phyloP scores from a whole-genome alignment of 2,113 vertebrate species.

The Hemiprocne comata region DNA sequence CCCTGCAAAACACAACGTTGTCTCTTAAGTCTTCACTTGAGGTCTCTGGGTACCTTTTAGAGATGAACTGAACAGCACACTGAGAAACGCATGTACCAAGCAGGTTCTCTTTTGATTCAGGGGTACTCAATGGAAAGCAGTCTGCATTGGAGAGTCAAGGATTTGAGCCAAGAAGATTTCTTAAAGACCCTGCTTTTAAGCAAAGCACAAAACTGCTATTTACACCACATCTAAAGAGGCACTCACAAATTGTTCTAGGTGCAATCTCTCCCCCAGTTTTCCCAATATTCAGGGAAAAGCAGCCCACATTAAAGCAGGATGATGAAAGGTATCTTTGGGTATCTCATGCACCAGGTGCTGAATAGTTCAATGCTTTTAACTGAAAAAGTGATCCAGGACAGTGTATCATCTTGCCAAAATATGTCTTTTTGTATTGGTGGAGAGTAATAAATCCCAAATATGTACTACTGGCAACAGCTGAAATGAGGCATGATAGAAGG shows the following conservation, averaged over 20 bases:
- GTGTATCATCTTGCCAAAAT: neutral
- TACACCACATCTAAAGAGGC: neutral
- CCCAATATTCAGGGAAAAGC: neutral
- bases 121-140: neutral
- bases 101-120: neutral
- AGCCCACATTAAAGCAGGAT: neutral
- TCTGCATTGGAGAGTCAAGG: neutral
- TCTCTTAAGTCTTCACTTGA: neutral
- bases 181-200: neutral
- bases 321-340: neutral
- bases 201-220: neutral
- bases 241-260: neutral
- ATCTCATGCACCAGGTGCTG: neutral
- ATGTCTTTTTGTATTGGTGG: neutral
- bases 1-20: fast-evolving
- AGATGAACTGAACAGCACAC: neutral
- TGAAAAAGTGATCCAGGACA: neutral
- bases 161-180: neutral
- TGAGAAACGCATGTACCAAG: neutral
- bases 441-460: neutral
- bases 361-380: neutral
- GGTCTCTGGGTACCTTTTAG: neutral
- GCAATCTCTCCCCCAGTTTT: neutral
- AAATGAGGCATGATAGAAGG: neutral
- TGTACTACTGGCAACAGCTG: neutral